phyloP scores from a whole-genome alignment of 2,113 vertebrate species.

The Pangasianodon gigas region DNA sequence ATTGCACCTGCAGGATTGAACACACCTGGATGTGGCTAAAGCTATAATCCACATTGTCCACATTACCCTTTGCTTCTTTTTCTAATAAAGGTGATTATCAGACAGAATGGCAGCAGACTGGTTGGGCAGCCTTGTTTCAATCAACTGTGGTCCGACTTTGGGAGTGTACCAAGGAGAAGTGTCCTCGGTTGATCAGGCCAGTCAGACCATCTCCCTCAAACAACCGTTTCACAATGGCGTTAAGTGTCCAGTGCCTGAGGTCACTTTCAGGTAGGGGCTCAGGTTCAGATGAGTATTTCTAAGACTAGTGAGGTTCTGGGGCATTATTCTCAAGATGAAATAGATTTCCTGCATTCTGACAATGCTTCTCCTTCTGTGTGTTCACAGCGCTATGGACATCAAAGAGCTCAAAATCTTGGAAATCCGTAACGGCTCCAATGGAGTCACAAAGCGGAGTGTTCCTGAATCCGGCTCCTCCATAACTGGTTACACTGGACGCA shows the following conservation, averaged over 20 bases:
- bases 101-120: conserved; percentile 88
- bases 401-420: conserved; percentile 94
- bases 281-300: not conserved
- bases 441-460: conserved; percentile 59
- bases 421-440: conserved; percentile 73
- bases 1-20: not conserved
- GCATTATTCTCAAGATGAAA: not conserved
- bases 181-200: conserved; percentile 90
- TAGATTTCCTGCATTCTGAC: not conserved
- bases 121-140: conserved; percentile 94
- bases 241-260: conserved; percentile 94
- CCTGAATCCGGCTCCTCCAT: conserved; percentile 59
- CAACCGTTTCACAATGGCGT: conserved; percentile 96
- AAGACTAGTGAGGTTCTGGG: not conserved
- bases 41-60: not conserved
- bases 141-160: conserved; percentile 91
- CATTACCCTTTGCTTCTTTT: not conserved
- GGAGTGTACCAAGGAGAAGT: conserved; percentile 96
- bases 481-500: conserved; percentile 59
- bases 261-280: conserved; percentile 89
- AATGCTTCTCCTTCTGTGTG: not conserved
- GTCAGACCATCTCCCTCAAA: conserved; percentile 93
- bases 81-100: not conserved
- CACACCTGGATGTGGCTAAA: not conserved
- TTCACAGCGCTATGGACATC: conserved; percentile 90